Percentiles rank a stretch among this genome's conserved stretches.
phyloP scores from a whole-genome alignment of 2,888 invertebrate species.

The Drosophila tanythrix region DNA sequence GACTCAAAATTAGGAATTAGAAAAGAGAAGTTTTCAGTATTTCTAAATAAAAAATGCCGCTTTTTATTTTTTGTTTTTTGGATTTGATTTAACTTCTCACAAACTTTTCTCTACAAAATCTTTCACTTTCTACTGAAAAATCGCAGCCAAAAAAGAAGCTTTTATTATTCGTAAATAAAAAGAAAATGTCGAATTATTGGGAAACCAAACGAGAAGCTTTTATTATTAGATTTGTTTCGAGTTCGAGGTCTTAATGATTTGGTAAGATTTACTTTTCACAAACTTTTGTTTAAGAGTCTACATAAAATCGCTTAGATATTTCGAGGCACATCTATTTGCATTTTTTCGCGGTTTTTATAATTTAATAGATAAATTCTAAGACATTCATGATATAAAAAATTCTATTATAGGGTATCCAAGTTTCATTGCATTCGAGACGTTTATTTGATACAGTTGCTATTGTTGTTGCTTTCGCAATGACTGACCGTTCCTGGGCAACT shows the following conservation, averaged over 20 bases:
- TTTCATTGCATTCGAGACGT: not conserved
- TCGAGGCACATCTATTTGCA: not conserved
- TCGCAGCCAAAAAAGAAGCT: not conserved
- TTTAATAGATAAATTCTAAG: not conserved
- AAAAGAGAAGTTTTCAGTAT: not conserved
- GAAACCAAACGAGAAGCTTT: not conserved
- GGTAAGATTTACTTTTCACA: not conserved
- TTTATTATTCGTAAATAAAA: not conserved
- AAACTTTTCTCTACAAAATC: not conserved
- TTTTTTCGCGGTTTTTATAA: not conserved
- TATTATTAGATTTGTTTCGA: not conserved
- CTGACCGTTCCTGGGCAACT: conserved; percentile 61
- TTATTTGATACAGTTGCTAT: not conserved
- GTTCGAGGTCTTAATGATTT: not conserved
- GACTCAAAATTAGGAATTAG: not conserved
- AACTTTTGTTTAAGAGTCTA: not conserved
- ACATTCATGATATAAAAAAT: not conserved
- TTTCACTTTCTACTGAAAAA: not conserved
- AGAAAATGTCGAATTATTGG: not conserved
- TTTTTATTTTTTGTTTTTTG: not conserved
- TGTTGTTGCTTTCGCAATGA: conserved; percentile 41
- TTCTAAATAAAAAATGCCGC: not conserved
- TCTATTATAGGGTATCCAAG: conserved; percentile 21
- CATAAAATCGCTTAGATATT: not conserved
- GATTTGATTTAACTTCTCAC: not conserved